Base-by-base conservation (phyloP, 2,797 vertebrate species). In the Artibeus jamaicensis region DNA sequence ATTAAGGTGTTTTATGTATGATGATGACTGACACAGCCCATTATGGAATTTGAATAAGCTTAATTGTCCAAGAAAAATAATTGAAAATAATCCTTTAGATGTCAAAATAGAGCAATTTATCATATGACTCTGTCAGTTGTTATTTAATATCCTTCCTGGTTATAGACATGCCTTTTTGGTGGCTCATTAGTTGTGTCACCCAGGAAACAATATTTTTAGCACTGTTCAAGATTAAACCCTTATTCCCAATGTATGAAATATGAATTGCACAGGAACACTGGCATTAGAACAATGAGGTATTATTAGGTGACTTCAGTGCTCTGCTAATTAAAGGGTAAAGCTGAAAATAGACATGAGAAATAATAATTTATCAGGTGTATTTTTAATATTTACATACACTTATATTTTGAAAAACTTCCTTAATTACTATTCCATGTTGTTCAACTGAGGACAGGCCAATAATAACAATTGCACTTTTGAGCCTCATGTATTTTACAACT, bases 11-110 rank as follows among this genome's bases (percentile, higher is more conserved):
- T 98, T 98, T 98, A 98, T 98, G 95, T 96, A 90, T 92, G 91
- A 96, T 96, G 94, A 95, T 98, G 98, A 98, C 97, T 98, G 98
- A 98, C 97, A 98, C 34, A 98, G 95, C 97, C 92, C 95, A 98
- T 98, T 98, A 98, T 97, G 94, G 82, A 96, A 83, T 96, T 98
- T 98, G 97, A 98, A 98, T 98, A 98, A 97, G 93, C 97, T 97
- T 98, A 98, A 98, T 98, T 98, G 97, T 98, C 94, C 96, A 92
- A 96, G 96, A 98, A 97, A 97, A 98, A 97, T 98, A 98, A 98
- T 98, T 98, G 98, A 98, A 98, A 98, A 98, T 98, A 98, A 98
- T 98, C 96, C 95, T 98, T 98, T 97, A 97, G 73, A 95, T 98
- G 98, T 98, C 98, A 98, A 97, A 98, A 98, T 97, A 95, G 86